Conservation (phyloP, 2,797 vertebrate genomes). For the Erpetoichthys calabaricus region DNA sequence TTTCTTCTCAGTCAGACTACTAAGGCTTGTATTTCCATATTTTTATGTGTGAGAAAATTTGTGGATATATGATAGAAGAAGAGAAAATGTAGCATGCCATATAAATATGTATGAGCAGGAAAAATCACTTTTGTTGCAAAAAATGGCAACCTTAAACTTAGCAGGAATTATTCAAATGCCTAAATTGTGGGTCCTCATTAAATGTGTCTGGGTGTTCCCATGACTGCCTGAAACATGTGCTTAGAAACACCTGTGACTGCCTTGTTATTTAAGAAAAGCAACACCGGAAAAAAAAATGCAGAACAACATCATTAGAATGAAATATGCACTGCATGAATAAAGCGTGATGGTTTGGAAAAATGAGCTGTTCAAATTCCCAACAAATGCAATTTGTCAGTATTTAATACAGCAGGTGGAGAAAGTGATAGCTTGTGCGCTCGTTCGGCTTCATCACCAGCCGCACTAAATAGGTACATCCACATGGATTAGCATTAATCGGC, state of each 20-base stretch:
- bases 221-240: constrained; percentile 1
- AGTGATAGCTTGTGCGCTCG: constrained; percentile 13
- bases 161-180: constrained; percentile 10
- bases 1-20: too few relatives aligned
- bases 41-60: too few relatives aligned
- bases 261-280: constrained; percentile 4
- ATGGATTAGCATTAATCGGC: constrained; percentile 30
- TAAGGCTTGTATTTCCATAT: too few relatives aligned
- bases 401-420: constrained; percentile 26
- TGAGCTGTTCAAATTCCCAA: constrained; percentile 33
- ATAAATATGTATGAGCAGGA: too few relatives aligned
- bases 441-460: constrained; percentile 15
- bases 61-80: too few relatives aligned
- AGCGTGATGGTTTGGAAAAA: constrained; percentile 21
- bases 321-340: constrained; percentile 14
- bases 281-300: constrained; percentile 10
- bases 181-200: constrained; percentile 14
- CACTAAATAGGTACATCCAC: constrained; percentile 30
- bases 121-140: too few relatives aligned
- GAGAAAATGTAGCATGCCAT: too few relatives aligned
- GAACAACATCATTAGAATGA: constrained; percentile 19
- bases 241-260: constrained; percentile 5
- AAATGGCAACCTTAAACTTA: neutral
- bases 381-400: constrained; percentile 35
- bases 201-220: constrained; percentile 10